Evolutionary conservation across 2,888 invertebrate genomes (phyloP), one percentile per base, ranked within the genome.

Genomic region (Monochamus alternatus): DNA sequence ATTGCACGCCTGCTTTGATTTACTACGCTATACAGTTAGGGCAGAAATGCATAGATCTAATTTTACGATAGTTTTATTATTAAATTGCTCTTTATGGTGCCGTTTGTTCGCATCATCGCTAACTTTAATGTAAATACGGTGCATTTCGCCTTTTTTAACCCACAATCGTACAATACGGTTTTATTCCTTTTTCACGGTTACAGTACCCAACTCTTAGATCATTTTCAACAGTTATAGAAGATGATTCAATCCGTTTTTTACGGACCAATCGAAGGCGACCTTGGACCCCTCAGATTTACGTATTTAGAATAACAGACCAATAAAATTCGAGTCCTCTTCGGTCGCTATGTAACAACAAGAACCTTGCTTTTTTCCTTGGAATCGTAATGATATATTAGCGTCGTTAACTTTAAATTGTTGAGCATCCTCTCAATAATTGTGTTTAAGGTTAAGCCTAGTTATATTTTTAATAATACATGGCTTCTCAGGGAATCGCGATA

Each of bases 171-270:
- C 14, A 55, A 55, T 55, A n/a, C 14, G 55, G 22, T n/a, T 55
- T 51, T n/a, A 55, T n/a, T 55, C 14, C 14, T 7, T 55, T 55
- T 55, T n/a, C 55, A 55, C 55, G 55, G 14, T 55, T 55, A 55
- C 55, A 5, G 14, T 12, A n/a, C 52, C 1, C 10, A 4, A 14
- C 44, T 60, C 60, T 69, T 47, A 47, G 69, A 60, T 60, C 47
- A 69, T 69, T 69, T 69, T 44, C 31, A 5, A n/a, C n/a, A 43
- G 44, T 60, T 69, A 60, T 60, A 51, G 62, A 12, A 51, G 60
- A 69, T 69, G 69, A 69, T 62, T 62, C 60, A 60, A 62, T 69
- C 10, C 30, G 60, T 69, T 69, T 69, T 69, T 62, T 64, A 55
- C n/a, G 55, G 55, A 7, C 55, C 55, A 55, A 55, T 55, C 55